Evolutionary conservation across 2,113 vertebrate species (phyloP).

Genomic region (Neodontobutis hainanensis): DNA sequence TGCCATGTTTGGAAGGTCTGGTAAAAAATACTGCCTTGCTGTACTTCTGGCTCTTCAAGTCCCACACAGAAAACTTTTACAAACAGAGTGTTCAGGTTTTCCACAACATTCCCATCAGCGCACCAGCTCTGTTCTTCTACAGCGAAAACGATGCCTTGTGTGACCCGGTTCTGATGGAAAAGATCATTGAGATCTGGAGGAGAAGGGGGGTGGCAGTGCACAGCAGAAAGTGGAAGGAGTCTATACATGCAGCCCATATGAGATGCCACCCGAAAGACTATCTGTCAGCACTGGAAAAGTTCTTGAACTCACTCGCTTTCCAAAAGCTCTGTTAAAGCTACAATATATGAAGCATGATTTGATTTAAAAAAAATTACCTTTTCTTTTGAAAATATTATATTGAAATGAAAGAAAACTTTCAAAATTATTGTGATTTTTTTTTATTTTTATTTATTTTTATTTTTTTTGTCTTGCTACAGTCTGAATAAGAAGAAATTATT

Average conservation of each 20-base stretch:
- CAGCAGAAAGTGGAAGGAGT: slow-evolving; percentile 66
- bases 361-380: not conserved
- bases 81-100: slow-evolving; percentile 39
- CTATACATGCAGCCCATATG: slow-evolving; percentile 58
- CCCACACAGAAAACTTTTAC: slow-evolving; percentile 52
- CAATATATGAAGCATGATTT: not conserved
- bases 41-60: slow-evolving; percentile 66
- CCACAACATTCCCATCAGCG: slow-evolving; percentile 17
- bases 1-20: slow-evolving; percentile 56
- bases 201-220: slow-evolving; percentile 44
- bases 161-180: slow-evolving; percentile 15
- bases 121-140: slow-evolving; percentile 70
- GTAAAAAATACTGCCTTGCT: slow-evolving; percentile 43
- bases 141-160: slow-evolving; percentile 66
- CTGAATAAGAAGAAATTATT: too few species aligned
- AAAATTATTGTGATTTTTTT: too few species aligned
- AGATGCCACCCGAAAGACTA: slow-evolving; percentile 66
- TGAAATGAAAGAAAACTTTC: too few species aligned
- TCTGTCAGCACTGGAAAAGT: slow-evolving; percentile 31
- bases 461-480: too few species aligned
- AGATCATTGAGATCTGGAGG: slow-evolving; percentile 51
- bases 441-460: too few species aligned
- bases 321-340: not conserved
- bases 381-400: too few species aligned
- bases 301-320: slow-evolving; percentile 46